Percentiles rank a stretch among this genome's conserved stretches.
Evolutionary conservation across 2,888 invertebrate species (phyloP).

Genomic region (Chesias legatella): DNA sequence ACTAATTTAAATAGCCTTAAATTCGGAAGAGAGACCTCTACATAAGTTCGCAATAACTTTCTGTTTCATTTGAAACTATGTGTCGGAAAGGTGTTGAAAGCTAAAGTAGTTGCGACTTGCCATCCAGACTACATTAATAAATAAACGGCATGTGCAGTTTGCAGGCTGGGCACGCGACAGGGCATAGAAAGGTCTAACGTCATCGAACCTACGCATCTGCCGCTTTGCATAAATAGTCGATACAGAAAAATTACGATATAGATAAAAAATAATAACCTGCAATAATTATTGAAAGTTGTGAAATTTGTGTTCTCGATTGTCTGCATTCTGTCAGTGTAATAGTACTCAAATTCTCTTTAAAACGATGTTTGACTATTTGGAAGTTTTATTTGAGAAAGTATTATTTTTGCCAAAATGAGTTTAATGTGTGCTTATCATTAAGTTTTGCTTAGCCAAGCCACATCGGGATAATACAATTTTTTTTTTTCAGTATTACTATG

Average conservation of each 20-base stretch:
- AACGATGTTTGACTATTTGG: too few species aligned
- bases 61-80: constrained; percentile 22
- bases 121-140: constrained; percentile 41
- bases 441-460: too few species aligned
- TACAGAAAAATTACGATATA: constrained; percentile 12
- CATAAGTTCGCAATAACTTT: constrained; percentile 13
- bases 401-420: too few species aligned
- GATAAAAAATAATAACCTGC: too few species aligned
- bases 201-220: constrained; percentile 69
- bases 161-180: constrained; percentile 54
- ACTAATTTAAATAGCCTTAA: constrained; percentile 21
- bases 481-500: too few species aligned
- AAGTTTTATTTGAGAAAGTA: too few species aligned
- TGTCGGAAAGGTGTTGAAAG: constrained; percentile 48
- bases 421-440: too few species aligned
- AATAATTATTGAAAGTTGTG: constrained; percentile 6
- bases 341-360: too few species aligned
- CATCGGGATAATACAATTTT: too few species aligned
- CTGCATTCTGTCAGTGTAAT: too few species aligned
- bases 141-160: constrained; percentile 38
- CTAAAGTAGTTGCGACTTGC: constrained; percentile 27
- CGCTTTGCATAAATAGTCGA: constrained; percentile 35
- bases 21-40: constrained; percentile 14
- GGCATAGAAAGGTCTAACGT: constrained; percentile 69
- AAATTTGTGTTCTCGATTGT: too few species aligned